A percentile compares a stretch with the other conserved stretches of the same genome.
Evolutionary conservation across 2,888 invertebrate genomes (phyloP).

Genomic region (Tillus elongatus): DNA sequence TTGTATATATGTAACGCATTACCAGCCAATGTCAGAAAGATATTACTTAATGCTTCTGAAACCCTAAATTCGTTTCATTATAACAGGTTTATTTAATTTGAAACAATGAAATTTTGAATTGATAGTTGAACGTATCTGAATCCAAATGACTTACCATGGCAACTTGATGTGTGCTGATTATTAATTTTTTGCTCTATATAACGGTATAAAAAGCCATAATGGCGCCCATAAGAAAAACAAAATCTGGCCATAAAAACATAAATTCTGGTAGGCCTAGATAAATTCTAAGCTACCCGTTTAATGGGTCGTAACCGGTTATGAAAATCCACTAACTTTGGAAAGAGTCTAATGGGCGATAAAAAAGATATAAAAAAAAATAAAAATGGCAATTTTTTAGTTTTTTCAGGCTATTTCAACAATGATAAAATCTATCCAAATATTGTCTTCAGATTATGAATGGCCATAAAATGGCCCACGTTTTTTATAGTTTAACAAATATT

Average conservation of each 20-base stretch:
- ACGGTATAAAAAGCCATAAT: neutral
- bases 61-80: too few relatives aligned
- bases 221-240: conserved; percentile 1
- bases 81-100: too few relatives aligned
- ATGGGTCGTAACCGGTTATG: neutral
- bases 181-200: neutral
- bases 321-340: neutral
- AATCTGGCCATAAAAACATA: neutral
- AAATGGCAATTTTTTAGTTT: neutral
- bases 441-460: neutral
- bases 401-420: neutral
- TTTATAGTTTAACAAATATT: too few relatives aligned
- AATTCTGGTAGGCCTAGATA: neutral
- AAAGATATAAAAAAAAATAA: neutral
- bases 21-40: too few relatives aligned
- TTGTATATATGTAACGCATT: too few relatives aligned
- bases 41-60: too few relatives aligned
- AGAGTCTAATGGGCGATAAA: too few relatives aligned
- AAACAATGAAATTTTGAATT: too few relatives aligned
- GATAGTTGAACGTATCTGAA: too few relatives aligned
- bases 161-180: too few relatives aligned
- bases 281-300: neutral
- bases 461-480: neutral
- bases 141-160: too few relatives aligned
- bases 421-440: neutral